A percentile compares a stretch with the other conserved stretches of the same genome.
Conservation (phyloP, 53 echinoderm and acorn worm genomes). For the Crossaster papposus region DNA sequence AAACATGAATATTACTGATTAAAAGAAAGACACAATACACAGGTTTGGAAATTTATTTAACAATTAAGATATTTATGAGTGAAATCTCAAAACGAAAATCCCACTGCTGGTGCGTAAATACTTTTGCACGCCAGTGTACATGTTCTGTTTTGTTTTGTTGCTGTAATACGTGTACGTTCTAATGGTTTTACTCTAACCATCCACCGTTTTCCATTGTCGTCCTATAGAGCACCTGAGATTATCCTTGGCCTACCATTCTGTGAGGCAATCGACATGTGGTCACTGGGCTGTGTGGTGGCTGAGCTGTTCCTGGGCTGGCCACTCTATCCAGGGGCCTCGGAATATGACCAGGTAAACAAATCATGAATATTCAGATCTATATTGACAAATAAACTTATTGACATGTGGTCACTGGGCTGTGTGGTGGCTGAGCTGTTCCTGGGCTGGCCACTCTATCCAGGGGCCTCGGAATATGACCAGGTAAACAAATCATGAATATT, state of each 20-base stretch:
- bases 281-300: slow-evolving; percentile 93
- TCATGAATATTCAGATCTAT: not conserved
- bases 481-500: slow-evolving; percentile 54
- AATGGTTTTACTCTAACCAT: not conserved
- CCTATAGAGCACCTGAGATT: slow-evolving; percentile 90
- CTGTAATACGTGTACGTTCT: too few species aligned
- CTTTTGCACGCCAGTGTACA: too few species aligned
- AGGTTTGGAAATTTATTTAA: too few species aligned
- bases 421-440: slow-evolving; percentile 95
- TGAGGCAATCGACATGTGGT: slow-evolving; percentile 99
- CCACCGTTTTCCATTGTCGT: not conserved
- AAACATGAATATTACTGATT: too few species aligned
- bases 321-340: slow-evolving; percentile 97
- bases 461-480: slow-evolving; percentile 99
- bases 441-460: slow-evolving; percentile 98
- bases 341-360: slow-evolving; percentile 94
- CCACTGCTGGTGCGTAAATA: too few species aligned
- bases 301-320: slow-evolving; percentile 99
- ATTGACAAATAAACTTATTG: slow-evolving; percentile 80
- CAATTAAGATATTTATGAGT: too few species aligned
- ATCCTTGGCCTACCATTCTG: slow-evolving; percentile 96
- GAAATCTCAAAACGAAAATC: too few species aligned
- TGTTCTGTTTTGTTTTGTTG: too few species aligned
- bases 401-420: slow-evolving; percentile 99
- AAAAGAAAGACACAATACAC: too few species aligned